Conservation (phyloP, 2,113 vertebrate species). For the Sakesphorus luctuosus region DNA sequence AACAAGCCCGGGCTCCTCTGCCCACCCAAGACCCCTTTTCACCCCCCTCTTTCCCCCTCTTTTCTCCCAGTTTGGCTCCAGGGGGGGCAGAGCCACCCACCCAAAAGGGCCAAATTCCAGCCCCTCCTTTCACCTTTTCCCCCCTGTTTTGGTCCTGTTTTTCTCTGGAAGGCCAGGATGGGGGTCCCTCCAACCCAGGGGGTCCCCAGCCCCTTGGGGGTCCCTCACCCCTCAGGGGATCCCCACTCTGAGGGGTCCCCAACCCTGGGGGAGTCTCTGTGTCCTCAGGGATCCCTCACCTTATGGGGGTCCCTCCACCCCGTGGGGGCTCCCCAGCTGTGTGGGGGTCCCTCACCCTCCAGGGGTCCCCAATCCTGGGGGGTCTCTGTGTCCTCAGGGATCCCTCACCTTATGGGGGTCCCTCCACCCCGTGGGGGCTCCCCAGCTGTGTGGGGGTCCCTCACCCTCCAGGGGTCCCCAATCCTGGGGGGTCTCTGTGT, state of each 20-base stretch:
- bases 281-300: not conserved
- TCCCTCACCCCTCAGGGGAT: not conserved
- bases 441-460: not conserved
- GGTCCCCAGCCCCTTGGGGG: not conserved
- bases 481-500: not conserved
- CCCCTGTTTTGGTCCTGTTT: not conserved
- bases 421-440: too few relatives aligned
- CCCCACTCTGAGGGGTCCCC: not conserved
- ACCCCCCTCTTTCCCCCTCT: not conserved
- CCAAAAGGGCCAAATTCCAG: not conserved
- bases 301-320: not conserved
- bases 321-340: not conserved
- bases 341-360: not conserved
- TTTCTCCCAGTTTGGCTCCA: not conserved
- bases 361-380: not conserved
- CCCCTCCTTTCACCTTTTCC: not conserved
- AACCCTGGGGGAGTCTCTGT: not conserved
- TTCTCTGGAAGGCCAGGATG: not conserved
- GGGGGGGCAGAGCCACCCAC: not conserved
- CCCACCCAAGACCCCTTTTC: too few relatives aligned
- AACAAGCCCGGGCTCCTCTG: not conserved
- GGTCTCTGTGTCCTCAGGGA: not conserved
- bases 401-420: not conserved
- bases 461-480: not conserved
- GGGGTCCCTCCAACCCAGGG: not conserved